Evolutionary conservation across 2,888 invertebrate genomes (phyloP), one percentile per base, ranked within the genome.

Genomic region (Cryptocheilus praepositus): DNA sequence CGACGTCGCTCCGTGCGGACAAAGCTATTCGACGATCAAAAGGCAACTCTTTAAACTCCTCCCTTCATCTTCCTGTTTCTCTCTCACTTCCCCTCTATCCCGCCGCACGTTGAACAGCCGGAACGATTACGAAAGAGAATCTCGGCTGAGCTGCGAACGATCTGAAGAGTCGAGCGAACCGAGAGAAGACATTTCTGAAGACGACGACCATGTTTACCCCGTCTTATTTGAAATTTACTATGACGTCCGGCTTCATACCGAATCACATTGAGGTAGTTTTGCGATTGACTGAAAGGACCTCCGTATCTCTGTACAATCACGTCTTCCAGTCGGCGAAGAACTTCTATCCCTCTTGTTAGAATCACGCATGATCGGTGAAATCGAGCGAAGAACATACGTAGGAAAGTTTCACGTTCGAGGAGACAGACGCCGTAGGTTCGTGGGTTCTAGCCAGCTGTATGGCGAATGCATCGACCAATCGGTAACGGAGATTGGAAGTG

Each of bases 231-330:
- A 46, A 52, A 62, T 67, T 62, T 16, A 54, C 59, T 57, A 71
- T 46, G 54, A 73, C 52, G 56, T 61, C 59, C 67, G 77, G 73
- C 22, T 68, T 77, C 73, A 76, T 70, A 77, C 69, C 68, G 71
- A 74, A 21, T 53, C 51, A 60, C 28, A 61, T 22, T 74, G 74
- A 78, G 76, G 74, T 76, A 77, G 71, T 57, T 64, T 16, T 36
- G 36, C 36, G 8, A 36, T 36, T 46, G 62, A 66, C 67, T 59
- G 60, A 69, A 56, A 25, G 59, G 51, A 64, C 22, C n/a, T n/a
- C 25, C 28, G 3, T 4, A 21, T 57, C 15, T 57, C 21, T 57
- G 2, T 55, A 16, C 55, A n/a, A 19, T 55, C 3, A 16, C 36
- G 5, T 28, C 36, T 7, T 36, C 4, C 18, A 55, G 36, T 18